Conservation (phyloP, 2,113 vertebrate genomes). For the Anas platyrhynchos region DNA sequence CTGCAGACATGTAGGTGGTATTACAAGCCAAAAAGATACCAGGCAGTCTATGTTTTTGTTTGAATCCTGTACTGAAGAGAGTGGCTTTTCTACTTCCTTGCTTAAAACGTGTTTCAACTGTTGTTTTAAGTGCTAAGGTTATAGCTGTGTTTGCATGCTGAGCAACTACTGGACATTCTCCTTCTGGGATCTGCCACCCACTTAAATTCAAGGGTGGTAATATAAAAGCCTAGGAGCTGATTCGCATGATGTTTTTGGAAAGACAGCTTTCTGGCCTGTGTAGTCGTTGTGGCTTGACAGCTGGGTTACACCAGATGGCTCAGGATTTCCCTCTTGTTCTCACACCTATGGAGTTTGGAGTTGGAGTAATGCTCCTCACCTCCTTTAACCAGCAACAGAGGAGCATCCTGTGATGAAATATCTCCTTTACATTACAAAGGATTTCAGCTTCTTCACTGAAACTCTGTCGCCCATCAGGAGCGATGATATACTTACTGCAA, state of each 20-base stretch:
- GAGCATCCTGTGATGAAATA: not conserved
- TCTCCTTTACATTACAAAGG: slow-evolving; percentile 45
- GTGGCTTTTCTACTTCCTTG: not conserved
- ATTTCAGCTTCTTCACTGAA: not conserved
- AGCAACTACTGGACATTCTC: not conserved
- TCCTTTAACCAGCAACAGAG: not conserved
- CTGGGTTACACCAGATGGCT: slow-evolving; percentile 1
- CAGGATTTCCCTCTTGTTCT: not conserved
- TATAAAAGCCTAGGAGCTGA: not conserved
- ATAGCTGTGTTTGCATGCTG: not conserved
- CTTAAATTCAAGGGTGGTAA: not conserved
- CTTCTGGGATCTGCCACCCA: not conserved
- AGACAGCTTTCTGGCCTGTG: not conserved
- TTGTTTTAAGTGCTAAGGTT: not conserved
- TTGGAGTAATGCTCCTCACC: not conserved
- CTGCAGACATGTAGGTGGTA: not conserved
- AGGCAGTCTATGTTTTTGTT: not conserved
- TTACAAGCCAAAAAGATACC: not conserved
- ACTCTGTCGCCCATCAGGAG: not conserved
- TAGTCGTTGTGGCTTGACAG: not conserved
- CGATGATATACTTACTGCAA: not conserved
- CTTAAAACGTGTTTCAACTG: not conserved
- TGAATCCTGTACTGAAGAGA: not conserved
- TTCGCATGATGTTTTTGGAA: not conserved
- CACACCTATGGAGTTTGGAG: not conserved